Percentiles rank a stretch among this genome's conserved stretches.
These are phyloP conservation scores for Netelia fuscicornis DNA, from an alignment of 2,888 invertebrate species.

Conservation along the genomic window DNA sequence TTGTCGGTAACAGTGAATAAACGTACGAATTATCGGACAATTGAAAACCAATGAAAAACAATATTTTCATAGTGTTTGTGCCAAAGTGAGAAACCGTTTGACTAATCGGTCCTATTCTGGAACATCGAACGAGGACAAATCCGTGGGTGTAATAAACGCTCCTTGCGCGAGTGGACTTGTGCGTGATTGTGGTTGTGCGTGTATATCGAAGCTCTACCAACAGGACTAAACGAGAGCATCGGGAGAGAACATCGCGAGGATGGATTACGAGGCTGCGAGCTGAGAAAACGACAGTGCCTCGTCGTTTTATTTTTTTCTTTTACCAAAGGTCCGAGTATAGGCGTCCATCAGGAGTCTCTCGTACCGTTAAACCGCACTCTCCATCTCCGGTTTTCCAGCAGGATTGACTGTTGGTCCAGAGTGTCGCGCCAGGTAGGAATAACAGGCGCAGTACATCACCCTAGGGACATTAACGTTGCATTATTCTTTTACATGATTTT, in stretches of 20 bases:
- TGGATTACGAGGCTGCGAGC: conserved; percentile 48
- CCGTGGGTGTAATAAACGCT: background rate
- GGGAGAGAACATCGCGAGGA: conserved; percentile 1
- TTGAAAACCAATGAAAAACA: background rate
- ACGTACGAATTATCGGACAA: background rate
- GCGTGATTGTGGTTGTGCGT: background rate
- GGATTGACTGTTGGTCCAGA: background rate
- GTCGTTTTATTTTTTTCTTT: background rate
- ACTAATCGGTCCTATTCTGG: background rate
- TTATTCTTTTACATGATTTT: no score
- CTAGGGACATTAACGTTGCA: no score
- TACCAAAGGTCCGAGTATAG: no score
- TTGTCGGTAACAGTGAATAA: no score
- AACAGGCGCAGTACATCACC: background rate
- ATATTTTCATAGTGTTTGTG: background rate
- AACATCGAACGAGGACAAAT: background rate
- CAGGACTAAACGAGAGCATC: background rate
- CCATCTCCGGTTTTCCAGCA: background rate
- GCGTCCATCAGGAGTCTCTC: no score
- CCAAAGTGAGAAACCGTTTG: background rate
- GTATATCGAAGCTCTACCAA: background rate
- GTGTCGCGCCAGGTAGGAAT: conserved; percentile 39
- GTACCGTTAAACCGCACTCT: background rate
- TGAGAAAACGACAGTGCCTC: conserved; percentile 34
- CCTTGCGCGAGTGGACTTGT: background rate